Evolutionary conservation across 2,888 invertebrate species (phyloP).

Genomic region (Macrosiphum euphorbiae): DNA sequence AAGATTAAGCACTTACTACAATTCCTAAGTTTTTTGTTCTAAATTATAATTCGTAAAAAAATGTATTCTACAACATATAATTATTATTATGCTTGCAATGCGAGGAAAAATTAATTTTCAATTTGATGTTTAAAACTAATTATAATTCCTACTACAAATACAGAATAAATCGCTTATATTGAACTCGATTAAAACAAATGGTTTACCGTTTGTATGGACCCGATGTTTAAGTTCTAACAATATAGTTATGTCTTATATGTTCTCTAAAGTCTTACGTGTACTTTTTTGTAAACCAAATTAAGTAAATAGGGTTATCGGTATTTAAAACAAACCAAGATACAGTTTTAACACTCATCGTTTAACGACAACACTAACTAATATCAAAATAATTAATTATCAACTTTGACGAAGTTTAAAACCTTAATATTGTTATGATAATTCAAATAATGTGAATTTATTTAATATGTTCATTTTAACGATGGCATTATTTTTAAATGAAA

Average conservation of each 20-base stretch:
- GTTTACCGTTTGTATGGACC: not conserved
- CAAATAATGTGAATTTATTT: not conserved
- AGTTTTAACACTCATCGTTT: not conserved
- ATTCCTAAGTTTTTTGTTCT: not conserved
- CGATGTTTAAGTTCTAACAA: not conserved
- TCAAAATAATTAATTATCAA: not conserved
- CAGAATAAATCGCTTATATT: not conserved
- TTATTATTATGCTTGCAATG: not conserved
- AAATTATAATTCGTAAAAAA: not conserved
- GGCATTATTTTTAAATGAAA: no score
- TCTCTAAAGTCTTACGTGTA: not conserved
- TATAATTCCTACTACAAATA: not conserved
- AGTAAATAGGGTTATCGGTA: not conserved
- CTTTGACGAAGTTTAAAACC: not conserved
- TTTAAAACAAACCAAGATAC: not conserved
- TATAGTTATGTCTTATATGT: not conserved
- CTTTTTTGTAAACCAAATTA: not conserved
- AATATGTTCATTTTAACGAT: not conserved
- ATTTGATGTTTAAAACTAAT: not conserved
- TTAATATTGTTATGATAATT: not conserved
- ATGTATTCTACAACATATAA: not conserved
- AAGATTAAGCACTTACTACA: no score
- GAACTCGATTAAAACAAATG: not conserved
- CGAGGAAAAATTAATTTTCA: no score
- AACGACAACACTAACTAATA: not conserved